Conservation (phyloP, 2,888 invertebrate genomes). For the Microplitis deprimator region DNA sequence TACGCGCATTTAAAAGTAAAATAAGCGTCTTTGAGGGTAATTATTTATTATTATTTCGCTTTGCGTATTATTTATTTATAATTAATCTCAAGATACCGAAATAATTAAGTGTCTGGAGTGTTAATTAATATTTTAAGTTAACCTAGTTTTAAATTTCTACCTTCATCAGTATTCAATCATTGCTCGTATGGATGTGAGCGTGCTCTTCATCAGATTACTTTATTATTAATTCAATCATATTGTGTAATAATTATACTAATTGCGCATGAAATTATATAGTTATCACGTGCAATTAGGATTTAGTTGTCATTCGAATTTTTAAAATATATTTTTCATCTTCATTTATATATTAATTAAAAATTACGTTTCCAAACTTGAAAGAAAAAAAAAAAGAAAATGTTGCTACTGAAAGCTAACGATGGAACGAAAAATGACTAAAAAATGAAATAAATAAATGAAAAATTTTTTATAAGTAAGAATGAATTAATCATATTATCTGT, state of each 20-base stretch:
- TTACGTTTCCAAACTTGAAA: neutral
- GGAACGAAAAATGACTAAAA: neutral
- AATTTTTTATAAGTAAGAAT: neutral
- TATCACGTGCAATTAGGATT: neutral
- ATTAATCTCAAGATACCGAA: neutral
- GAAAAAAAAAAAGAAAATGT: neutral
- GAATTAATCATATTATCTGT: constrained; percentile 1
- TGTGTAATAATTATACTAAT: neutral
- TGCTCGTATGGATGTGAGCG: neutral
- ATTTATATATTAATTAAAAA: neutral
- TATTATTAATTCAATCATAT: constrained; percentile 1
- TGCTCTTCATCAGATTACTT: neutral
- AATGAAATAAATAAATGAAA: too few relatives aligned
- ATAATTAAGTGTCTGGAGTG: neutral
- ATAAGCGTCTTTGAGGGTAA: neutral
- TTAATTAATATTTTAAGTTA: neutral
- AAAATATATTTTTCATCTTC: neutral
- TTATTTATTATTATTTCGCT: neutral
- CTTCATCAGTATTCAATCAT: constrained; percentile 1
- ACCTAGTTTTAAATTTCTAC: neutral
- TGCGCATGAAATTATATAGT: neutral
- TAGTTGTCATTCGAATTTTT: neutral
- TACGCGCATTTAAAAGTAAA: neutral
- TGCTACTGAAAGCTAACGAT: neutral
- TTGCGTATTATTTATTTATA: constrained; percentile 8